Percentiles rank a stretch among this genome's conserved stretches.
These are phyloP conservation scores for Anguilla anguilla DNA, from an alignment of 2,797 vertebrate genomes.

Conservation along the genomic window DNA sequence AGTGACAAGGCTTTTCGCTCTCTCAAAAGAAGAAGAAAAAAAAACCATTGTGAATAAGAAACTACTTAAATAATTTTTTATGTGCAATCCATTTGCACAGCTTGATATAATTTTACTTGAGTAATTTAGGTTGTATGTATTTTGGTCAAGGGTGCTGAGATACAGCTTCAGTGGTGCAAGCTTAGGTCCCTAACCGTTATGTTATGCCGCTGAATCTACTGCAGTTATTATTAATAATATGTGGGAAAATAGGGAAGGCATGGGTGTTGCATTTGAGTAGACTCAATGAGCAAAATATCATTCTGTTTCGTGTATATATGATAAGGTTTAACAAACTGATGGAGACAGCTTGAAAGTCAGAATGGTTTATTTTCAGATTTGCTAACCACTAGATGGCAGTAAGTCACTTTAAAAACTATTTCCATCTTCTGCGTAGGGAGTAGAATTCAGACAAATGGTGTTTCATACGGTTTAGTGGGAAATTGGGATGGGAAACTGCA, in stretches of 20 bases:
- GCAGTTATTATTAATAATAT: not conserved
- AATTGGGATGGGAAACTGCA: not conserved
- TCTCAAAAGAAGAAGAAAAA: not conserved
- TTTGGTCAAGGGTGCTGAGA: no score
- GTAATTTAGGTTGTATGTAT: no score
- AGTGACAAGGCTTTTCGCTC: not conserved
- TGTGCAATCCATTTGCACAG: not conserved
- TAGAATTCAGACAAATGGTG: not conserved
- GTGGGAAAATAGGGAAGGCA: not conserved
- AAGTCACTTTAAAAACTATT: constrained; percentile 43
- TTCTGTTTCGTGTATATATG: not conserved
- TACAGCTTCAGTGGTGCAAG: no score
- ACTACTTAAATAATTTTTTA: not conserved
- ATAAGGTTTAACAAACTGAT: not conserved
- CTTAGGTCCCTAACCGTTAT: no score
- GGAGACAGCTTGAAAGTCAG: not conserved
- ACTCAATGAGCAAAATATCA: not conserved
- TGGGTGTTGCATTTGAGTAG: not conserved
- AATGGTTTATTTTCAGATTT: not conserved
- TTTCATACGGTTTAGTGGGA: constrained; percentile 1
- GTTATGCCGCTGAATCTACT: no score
- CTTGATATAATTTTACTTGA: not conserved
- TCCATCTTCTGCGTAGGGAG: not conserved
- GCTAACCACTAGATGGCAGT: constrained; percentile 79
- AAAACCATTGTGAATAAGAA: not conserved